Evolutionary conservation across 1,140 invertebrate genomes (phyloP), one percentile per base, ranked within the genome.

Genomic region (Carposina sasakii): DNA sequence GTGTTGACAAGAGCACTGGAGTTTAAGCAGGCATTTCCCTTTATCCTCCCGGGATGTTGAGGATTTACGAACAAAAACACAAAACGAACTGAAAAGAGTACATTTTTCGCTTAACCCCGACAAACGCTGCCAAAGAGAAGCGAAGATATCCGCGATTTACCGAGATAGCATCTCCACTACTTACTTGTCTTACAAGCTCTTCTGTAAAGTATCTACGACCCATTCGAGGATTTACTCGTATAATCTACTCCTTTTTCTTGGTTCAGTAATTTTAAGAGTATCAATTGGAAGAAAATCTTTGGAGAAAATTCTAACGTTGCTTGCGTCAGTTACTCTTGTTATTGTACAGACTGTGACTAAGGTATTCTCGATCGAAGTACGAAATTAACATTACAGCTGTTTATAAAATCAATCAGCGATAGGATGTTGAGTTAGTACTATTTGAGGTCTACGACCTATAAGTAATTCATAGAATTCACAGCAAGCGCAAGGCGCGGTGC

Each of bases 401-500:
- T n/a, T n/a, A n/a, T n/a, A n/a, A n/a, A n/a, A n/a, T n/a, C n/a
- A n/a, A n/a, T n/a, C n/a, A n/a, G n/a, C n/a, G n/a, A n/a, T n/a
- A n/a, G n/a, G n/a, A n/a, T n/a, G n/a, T n/a, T n/a, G n/a, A n/a
- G n/a, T n/a, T n/a, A n/a, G n/a, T n/a, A n/a, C n/a, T n/a, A 61
- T 57, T 62, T 67, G 67, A 69, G 76, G 74, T 83, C 79, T 75
- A 76, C 70, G 76, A 83, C 74, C 76, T 77, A 70, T 81, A 76
- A 79, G 77, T 76, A 81, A 83, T 81, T 81, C 76, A 79, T 77
- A 81, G 76, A 76, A 78, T 76, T 75, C n/a, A n/a, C n/a, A 67
- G 69, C 72, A 68, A 76, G 76, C 74, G 67, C 58, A 70, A 77
- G 73, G 71, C 63, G 67, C 59, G 63, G 64, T 74, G 66, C 70